Evolutionary conservation across 2,888 invertebrate species (phyloP).

Genomic region (Prosapia bicincta): DNA sequence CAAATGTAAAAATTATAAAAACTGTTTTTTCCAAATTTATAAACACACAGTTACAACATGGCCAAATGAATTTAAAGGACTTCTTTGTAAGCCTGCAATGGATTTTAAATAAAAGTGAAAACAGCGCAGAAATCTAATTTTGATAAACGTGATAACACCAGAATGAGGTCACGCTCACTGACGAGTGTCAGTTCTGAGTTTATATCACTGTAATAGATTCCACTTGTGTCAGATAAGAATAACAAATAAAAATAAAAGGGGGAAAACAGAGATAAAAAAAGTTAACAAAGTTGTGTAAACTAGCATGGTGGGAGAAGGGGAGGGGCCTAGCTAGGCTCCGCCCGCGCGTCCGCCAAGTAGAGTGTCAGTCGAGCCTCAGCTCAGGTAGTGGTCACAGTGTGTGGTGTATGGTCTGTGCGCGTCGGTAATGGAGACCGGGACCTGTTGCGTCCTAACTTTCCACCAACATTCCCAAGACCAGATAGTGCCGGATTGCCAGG

Average conservation of each 20-base stretch:
- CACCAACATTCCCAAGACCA: slow-evolving; percentile 19
- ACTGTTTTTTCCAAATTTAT: no score
- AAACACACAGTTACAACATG: no score
- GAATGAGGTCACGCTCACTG: not conserved
- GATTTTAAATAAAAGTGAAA: no score
- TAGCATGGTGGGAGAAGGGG: not conserved
- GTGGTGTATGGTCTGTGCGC: not conserved
- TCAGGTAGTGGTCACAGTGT: not conserved
- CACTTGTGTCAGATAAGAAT: not conserved
- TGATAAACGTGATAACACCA: not conserved
- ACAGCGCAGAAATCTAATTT: no score
- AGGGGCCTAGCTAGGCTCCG: not conserved
- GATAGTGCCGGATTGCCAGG: slow-evolving; percentile 26
- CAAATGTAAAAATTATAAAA: no score
- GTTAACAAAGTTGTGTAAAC: not conserved
- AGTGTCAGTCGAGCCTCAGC: not conserved
- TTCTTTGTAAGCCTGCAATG: no score
- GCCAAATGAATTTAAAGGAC: no score
- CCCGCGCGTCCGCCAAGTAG: not conserved
- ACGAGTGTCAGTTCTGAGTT: not conserved
- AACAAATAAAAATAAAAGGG: not conserved
- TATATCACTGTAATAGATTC: not conserved
- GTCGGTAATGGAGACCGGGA: not conserved
- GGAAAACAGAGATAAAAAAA: not conserved
- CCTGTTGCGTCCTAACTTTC: not conserved